phyloP scores from a whole-genome alignment of 2,113 vertebrate species.

The Setophaga petechia region DNA sequence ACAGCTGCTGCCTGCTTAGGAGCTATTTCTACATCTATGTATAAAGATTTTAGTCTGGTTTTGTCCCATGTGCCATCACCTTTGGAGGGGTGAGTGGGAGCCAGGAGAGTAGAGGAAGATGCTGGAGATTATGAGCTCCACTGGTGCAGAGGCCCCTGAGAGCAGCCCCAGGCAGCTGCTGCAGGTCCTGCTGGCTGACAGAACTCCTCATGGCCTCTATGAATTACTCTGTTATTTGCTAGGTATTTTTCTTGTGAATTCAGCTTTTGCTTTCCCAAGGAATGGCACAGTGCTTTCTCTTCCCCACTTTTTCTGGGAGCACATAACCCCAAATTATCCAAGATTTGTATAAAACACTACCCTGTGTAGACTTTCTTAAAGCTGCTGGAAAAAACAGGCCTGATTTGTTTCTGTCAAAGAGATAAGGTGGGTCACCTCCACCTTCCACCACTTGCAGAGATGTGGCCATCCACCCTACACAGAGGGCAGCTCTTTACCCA shows the following conservation, averaged over 20 bases:
- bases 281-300: not conserved
- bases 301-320: not conserved
- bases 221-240: not conserved
- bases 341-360: not conserved
- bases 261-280: not conserved
- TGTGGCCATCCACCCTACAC: not conserved
- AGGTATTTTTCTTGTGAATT: not conserved
- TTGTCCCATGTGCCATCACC: not conserved
- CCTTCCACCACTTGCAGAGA: not conserved
- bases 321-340: fast-evolving
- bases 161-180: not conserved
- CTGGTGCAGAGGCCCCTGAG: fast-evolving
- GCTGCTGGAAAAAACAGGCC: not conserved
- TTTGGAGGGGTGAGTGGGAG: not conserved
- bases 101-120: not conserved
- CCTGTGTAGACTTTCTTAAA: not conserved
- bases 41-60: not conserved
- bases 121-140: not conserved
- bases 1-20: not conserved
- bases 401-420: not conserved
- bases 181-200: not conserved
- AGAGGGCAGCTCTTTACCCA: not conserved
- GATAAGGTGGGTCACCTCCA: not conserved
- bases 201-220: not conserved
- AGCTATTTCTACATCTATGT: not conserved